A percentile compares a stretch with the other conserved stretches of the same genome.
phyloP scores from a whole-genome alignment of 2,888 invertebrate species.

The Ypsolopha sequella region DNA sequence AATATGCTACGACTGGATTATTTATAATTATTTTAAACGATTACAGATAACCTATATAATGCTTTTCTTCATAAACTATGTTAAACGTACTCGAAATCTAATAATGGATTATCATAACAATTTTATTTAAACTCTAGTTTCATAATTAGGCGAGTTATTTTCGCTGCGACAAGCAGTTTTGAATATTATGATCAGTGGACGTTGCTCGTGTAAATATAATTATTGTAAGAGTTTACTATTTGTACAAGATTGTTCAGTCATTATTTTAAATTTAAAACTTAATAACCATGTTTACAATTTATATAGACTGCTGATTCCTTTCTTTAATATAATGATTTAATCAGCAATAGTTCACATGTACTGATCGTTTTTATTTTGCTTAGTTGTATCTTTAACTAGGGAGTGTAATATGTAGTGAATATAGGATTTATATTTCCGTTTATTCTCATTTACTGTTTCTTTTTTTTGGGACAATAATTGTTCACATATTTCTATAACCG shows the following conservation, averaged over 20 bases:
- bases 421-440: too few relatives aligned
- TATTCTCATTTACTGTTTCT: too few relatives aligned
- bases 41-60: not conserved
- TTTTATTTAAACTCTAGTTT: too few relatives aligned
- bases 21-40: not conserved
- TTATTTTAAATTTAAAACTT: not conserved
- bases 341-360: too few relatives aligned
- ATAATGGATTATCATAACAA: too few relatives aligned
- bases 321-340: not conserved
- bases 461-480: too few relatives aligned
- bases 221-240: not conserved
- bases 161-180: too few relatives aligned
- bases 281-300: not conserved
- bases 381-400: too few relatives aligned
- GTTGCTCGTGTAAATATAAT: not conserved
- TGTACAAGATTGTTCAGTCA: conserved; percentile 4
- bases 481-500: too few relatives aligned
- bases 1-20: not conserved
- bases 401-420: too few relatives aligned
- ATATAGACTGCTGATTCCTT: conserved; percentile 3
- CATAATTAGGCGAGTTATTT: too few relatives aligned
- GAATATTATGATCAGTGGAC: not conserved
- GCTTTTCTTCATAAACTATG: not conserved
- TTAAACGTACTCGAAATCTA: not conserved
- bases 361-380: too few relatives aligned